Evolutionary conservation across 2,113 vertebrate genomes (phyloP), one percentile per base, ranked within the genome.

Genomic region (Nicator chloris): DNA sequence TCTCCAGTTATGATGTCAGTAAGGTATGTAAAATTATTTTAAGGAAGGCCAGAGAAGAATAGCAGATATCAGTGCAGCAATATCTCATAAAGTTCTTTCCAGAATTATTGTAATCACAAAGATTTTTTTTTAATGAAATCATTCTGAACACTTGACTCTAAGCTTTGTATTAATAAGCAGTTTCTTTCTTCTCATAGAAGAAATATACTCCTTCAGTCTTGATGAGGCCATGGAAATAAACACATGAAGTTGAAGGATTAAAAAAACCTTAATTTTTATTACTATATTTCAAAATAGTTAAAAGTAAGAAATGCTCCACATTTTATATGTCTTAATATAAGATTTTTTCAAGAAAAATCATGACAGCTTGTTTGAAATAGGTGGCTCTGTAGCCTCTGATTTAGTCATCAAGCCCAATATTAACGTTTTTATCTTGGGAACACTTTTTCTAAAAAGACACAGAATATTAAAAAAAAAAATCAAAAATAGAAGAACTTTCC

Each of bases 261-360:
- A 2, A 1, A 3, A 10, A 9, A 19, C 1, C 10, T n/a, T 17
- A 4, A 15, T 20, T 45, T 16, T 40, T 23, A 39, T 5, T 18
- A 66, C 49, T 35, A 30, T 50, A 71, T 26, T 82, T 44, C 16
- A 27, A 61, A 76, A 59, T 44, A 59, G 5, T 22, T 51, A 47
- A 44, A 9, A 80, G 4, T 11, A 72, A 9, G 3, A 23, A 80
- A 50, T 4, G 15, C 5, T 76, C 11, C 4, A 28, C 5, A 60
- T 33, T 26, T 89, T 44, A 3, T n/a, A 65, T 21, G 5, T 49
- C 7, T 5, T 50, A 47, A 35, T 17, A 11, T 22, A 47, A 70
- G 17, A 78, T 49, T 4, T 50, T 87, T 42, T 35, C 21, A 49
- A 78, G 50, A 65, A 56, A 91, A 73, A n/a, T 18, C 26, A 31